A percentile compares a stretch with the other conserved stretches of the same genome.
phyloP scores from a whole-genome alignment of 2,113 vertebrate genomes.

The Petrocephalus microphthalmus region DNA sequence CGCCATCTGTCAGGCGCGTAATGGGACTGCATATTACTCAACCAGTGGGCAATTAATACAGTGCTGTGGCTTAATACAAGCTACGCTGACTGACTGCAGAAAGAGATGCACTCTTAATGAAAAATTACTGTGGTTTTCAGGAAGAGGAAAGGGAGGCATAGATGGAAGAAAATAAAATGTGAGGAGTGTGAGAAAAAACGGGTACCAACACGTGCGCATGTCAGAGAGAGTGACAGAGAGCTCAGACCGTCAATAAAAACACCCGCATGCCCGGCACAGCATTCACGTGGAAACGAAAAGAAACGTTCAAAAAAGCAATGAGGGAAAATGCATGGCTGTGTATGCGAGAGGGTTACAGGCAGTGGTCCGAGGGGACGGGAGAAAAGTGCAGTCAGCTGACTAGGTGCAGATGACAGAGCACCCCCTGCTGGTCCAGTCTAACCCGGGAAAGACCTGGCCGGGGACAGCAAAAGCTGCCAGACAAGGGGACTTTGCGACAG shows the following conservation, averaged over 20 bases:
- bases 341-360: background rate
- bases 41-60: background rate
- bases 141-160: background rate
- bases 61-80: background rate
- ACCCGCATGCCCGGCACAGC: background rate
- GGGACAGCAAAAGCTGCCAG: background rate
- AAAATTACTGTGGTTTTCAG: background rate
- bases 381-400: background rate
- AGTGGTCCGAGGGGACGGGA: background rate
- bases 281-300: background rate
- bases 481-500: background rate
- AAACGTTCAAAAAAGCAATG: background rate
- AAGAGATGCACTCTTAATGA: background rate
- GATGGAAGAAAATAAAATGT: background rate
- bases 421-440: background rate
- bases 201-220: background rate
- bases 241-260: background rate
- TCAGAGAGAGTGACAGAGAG: background rate
- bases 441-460: background rate
- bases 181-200: background rate
- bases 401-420: background rate
- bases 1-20: slow-evolving; percentile 51
- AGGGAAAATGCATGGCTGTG: background rate
- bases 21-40: slow-evolving; percentile 34
- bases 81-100: background rate